phyloP scores from a whole-genome alignment of 2,797 vertebrate genomes.

The Parauchenoglanis punctatus region DNA sequence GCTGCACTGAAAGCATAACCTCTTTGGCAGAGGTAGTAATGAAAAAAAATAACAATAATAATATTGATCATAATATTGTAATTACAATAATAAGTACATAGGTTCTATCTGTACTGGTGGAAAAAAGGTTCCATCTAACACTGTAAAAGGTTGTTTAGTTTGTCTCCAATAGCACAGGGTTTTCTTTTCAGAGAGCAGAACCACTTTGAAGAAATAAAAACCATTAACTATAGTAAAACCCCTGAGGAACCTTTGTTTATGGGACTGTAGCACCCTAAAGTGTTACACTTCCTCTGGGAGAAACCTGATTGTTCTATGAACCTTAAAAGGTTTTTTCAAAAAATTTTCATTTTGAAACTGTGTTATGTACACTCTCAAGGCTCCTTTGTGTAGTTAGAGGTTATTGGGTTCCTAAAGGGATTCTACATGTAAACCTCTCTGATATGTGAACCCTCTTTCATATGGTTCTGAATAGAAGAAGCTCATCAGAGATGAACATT shows the following conservation, averaged over 20 bases:
- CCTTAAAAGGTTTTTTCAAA: not conserved
- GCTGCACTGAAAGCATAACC: too few species aligned
- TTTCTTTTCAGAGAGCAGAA: not conserved
- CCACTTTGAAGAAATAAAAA: not conserved
- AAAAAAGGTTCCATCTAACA: not conserved
- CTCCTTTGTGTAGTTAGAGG: not conserved
- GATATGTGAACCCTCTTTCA: not conserved
- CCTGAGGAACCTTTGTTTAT: not conserved
- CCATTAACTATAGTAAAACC: not conserved
- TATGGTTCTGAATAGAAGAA: not conserved
- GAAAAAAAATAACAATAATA: not conserved
- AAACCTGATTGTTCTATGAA: not conserved
- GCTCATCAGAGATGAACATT: not conserved
- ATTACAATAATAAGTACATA: not conserved
- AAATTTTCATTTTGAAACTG: not conserved
- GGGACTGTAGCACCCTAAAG: not conserved
- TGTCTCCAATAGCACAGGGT: not conserved
- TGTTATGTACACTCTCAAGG: not conserved
- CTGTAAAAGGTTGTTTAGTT: not conserved
- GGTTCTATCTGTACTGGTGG: not conserved
- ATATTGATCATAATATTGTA: not conserved
- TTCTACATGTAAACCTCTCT: not conserved
- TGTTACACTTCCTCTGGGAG: not conserved
- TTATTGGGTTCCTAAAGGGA: not conserved
- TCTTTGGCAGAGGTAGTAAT: too few species aligned